Base-by-base conservation (phyloP, 1,140 invertebrate species). In the Drosophila subpulchrella region DNA sequence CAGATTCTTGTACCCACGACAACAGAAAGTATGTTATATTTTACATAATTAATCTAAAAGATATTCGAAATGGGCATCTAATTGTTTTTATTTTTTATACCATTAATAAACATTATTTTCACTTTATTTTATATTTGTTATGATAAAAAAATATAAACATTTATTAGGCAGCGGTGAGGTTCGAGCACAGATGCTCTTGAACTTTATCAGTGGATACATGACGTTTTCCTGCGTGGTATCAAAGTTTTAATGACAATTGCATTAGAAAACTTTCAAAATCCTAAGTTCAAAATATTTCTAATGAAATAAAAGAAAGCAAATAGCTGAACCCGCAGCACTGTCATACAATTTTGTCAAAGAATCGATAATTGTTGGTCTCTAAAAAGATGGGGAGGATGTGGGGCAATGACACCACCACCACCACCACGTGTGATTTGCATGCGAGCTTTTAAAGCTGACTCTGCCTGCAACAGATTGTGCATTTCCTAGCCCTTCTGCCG, bases 331-430 rank as follows among this genome's bases (percentile, higher is more conserved):
- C 3, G 8, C 24, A 39, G 6, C 15, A 57, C 36, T 57, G 13
- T 41, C 51, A 15, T 11, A 15, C 12, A 10, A 39, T 11, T 10
- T 55, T 15, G 34, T 32, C 34, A 67, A 32, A 39, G 42, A 68
- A 70, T 70, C 67, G 36, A 70, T 70, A 70, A 70, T 27, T 67
- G 50, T 12, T 56, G 15, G 24, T 58, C 24, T 5, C 39, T 34
- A 6, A 17, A 50, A 5, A 5, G 12, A 61, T 24, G n/a, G 48
- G 24, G 39, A 20, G 5, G 20, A 32, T 20, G 15, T 12, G 15
- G 10, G 15, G 15, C 27, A 58, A 48, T 62, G 32, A 48, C 48
- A 62, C 13, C 58, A n/a, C 32, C 32, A n/a, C 32, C 32, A 50
- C n/a, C 50, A 27, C 24, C 24, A 34, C 13, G 27, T 30, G 38